These are phyloP conservation scores for Mycetomoellerius zeteki DNA, from an alignment of 1,140 invertebrate genomes.

Conservation along the genomic window DNA sequence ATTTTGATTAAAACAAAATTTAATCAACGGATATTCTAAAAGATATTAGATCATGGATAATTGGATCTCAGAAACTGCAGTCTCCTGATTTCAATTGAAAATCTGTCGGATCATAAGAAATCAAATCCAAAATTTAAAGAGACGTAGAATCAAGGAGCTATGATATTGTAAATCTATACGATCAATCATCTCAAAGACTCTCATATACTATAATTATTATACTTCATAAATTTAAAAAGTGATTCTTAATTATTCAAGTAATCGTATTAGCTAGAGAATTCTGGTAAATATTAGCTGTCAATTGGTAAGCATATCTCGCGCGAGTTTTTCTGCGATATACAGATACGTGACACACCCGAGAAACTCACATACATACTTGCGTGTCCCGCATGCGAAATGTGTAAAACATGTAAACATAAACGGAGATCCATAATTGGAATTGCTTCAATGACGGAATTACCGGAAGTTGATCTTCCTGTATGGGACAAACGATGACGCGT, in stretches of 20 bases:
- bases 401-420: slow-evolving; percentile 6
- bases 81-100: too few relatives aligned
- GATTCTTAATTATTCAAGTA: too few relatives aligned
- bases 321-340: slow-evolving; percentile 55
- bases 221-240: too few relatives aligned
- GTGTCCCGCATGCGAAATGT: slow-evolving; percentile 64
- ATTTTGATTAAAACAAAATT: not conserved
- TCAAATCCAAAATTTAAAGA: too few relatives aligned
- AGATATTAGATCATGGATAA: not conserved
- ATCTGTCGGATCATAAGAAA: too few relatives aligned
- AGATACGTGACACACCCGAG: slow-evolving; percentile 61
- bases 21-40: not conserved
- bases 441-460: slow-evolving; percentile 6
- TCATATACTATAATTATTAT: too few relatives aligned
- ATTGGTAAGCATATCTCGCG: slow-evolving; percentile 54
- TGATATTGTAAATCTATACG: too few relatives aligned
- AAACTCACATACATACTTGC: slow-evolving; percentile 51
- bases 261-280: not conserved
- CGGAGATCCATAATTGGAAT: not conserved
- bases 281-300: not conserved
- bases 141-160: too few relatives aligned
- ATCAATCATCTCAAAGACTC: too few relatives aligned
- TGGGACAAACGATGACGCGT: not conserved
- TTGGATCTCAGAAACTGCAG: too few relatives aligned
- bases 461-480: slow-evolving; percentile 41